Evolutionary conservation across 1,140 invertebrate species (phyloP), one percentile per base, ranked within the genome.

Genomic region (Drosophila kanapiae): DNA sequence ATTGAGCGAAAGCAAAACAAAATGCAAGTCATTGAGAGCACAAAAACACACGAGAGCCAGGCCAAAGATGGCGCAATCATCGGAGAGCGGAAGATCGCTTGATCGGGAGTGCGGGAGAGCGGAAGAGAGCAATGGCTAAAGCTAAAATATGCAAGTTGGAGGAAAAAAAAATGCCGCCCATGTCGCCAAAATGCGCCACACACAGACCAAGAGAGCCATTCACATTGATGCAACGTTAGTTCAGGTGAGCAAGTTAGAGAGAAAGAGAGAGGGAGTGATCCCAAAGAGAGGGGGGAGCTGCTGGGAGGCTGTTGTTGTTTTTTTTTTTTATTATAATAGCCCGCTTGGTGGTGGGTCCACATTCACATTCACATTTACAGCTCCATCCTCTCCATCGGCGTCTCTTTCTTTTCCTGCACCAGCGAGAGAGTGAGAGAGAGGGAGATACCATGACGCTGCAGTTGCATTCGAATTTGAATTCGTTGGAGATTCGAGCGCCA

Each of bases 21-120:
- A 90, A 60, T 88, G 85, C 84, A 88, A 88, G 84, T 90, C 84
- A 88, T 88, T 90, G 84, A 88, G 84, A 90, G 85, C 79, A 78
- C 84, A 88, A 88, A 81, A 37, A 78, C 43, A 81, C 42, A 78
- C 43, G 54, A 87, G 83, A 88, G 68, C 76, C 72, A 78, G 65
- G 67, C 57, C 54, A 84, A 81, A 85, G 79, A 90, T 90, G 84
- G 84, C 85, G 84, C 84, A 88, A 90, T 81, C 80, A 88, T 80
- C 63, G 62, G 59, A 67, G 76, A 71, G 70, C 67, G 78, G 48
- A 58, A 80, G 75, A 57, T 74, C 53, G 48, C 51, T 59, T 78
- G 78, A 84, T 78, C 63, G 35, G 60, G 62, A 75, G 81, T 68
- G 64, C 78, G 78, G 62, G 63, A 63, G 72, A 68, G 68, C 61